Conservation (phyloP, 2,797 vertebrate genomes). For the Bufotes viridis region DNA sequence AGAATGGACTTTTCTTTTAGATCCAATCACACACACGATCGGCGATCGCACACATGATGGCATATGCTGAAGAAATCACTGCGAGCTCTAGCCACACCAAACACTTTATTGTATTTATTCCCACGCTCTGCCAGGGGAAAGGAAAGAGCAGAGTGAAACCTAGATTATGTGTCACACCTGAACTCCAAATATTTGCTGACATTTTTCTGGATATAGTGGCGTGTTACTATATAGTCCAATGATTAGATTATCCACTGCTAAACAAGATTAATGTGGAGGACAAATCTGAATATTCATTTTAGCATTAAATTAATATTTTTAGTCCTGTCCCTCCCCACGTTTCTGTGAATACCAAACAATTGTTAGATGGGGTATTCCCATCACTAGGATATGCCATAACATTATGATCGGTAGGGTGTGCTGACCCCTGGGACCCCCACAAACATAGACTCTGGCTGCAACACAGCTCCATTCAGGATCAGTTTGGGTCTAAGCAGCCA, state of each 20-base stretch:
- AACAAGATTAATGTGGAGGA: neutral
- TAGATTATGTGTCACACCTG: constrained; percentile 25
- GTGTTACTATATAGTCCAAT: neutral
- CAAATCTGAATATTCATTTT: neutral
- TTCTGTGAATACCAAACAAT: too few species aligned
- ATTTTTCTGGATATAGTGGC: neutral
- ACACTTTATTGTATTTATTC: neutral
- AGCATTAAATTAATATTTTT: neutral
- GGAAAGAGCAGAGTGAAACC: neutral
- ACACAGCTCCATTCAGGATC: too few species aligned
- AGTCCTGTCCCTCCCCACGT: neutral
- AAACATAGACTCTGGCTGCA: too few species aligned
- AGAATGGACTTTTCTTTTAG: too few species aligned
- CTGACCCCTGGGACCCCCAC: too few species aligned
- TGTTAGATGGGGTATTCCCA: too few species aligned
- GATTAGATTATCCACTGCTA: neutral
- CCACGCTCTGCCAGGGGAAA: constrained; percentile 12
- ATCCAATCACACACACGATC: too few species aligned
- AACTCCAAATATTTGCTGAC: constrained; percentile 32
- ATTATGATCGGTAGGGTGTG: too few species aligned
- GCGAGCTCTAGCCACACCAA: neutral
- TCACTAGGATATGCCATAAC: too few species aligned
- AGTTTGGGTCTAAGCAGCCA: too few species aligned
- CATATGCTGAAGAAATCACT: constrained; percentile 2
- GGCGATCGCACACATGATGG: neutral